Conservation (phyloP, 2,797 vertebrate genomes). For the Poliocrania exsul region DNA sequence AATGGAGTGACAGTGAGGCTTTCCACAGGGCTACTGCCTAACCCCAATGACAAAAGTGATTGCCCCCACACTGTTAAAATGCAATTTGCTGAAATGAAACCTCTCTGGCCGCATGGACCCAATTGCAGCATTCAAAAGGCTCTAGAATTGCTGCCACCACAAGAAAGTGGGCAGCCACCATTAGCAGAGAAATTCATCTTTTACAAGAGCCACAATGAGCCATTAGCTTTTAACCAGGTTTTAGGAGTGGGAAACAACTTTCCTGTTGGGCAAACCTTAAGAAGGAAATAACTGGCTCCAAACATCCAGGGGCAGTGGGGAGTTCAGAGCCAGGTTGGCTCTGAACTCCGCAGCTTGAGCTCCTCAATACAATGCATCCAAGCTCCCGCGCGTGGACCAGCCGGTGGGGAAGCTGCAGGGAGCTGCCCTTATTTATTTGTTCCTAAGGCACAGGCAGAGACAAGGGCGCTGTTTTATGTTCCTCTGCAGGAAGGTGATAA, state of each 20-base stretch:
- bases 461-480: constrained; percentile 10
- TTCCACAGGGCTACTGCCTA: background rate
- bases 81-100: background rate
- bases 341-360: constrained; percentile 10
- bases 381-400: background rate
- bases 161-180: background rate
- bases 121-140: rapidly evolving
- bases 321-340: background rate
- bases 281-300: constrained; percentile 16
- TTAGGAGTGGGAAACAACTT: background rate
- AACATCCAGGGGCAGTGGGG: background rate
- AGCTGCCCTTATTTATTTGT: constrained; percentile 50
- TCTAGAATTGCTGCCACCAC: rapidly evolving
- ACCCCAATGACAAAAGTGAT: rapidly evolving
- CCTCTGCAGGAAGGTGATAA: constrained; percentile 53
- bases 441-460: background rate
- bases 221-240: background rate
- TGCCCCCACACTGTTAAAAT: background rate
- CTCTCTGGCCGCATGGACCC: rapidly evolving
- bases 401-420: constrained; percentile 1
- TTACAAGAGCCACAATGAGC: background rate
- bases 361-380: background rate
- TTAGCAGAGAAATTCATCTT: background rate
- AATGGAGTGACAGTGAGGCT: rapidly evolving
- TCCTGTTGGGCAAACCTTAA: background rate